phyloP scores from a whole-genome alignment of 2,797 vertebrate genomes.

The Poecilia velifera region DNA sequence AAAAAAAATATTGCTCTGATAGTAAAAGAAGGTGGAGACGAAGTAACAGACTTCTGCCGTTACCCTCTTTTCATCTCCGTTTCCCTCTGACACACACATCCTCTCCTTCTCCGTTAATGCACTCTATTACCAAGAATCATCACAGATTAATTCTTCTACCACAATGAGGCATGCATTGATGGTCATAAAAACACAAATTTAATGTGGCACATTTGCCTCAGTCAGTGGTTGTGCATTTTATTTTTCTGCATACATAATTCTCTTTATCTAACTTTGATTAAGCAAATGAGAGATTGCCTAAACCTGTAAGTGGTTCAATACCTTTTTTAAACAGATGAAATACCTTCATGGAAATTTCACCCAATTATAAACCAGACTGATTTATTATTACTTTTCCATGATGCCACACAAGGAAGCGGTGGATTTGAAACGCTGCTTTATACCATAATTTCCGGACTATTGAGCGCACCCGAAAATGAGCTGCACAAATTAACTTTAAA shows the following conservation, averaged over 20 bases:
- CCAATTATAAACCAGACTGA: background rate
- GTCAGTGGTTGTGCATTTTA: constrained; percentile 25
- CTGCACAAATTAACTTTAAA: too few relatives aligned
- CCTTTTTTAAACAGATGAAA: background rate
- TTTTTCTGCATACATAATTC: constrained; percentile 10
- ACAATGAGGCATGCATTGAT: constrained; percentile 34
- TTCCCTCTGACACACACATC: constrained; percentile 4
- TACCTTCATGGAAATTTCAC: background rate
- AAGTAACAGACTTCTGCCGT: constrained; percentile 21
- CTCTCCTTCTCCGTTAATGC: constrained; percentile 33
- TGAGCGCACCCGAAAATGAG: too few relatives aligned
- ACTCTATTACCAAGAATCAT: constrained; percentile 44
- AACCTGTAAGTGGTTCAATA: background rate
- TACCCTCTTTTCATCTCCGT: constrained; percentile 17
- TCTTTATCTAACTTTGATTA: constrained; percentile 12
- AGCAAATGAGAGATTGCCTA: constrained; percentile 10
- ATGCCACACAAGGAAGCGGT: background rate
- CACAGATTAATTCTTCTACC: constrained; percentile 30
- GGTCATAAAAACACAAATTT: constrained; percentile 38
- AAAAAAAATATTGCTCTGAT: background rate
- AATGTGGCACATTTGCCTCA: constrained; percentile 38
- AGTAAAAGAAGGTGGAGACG: constrained; percentile 12
- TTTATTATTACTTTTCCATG: background rate
- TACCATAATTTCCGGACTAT: too few relatives aligned
- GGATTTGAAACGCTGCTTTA: background rate